These are phyloP conservation scores for Acanthisitta chloris DNA, from an alignment of 2,113 vertebrate species.

Conservation along the genomic window DNA sequence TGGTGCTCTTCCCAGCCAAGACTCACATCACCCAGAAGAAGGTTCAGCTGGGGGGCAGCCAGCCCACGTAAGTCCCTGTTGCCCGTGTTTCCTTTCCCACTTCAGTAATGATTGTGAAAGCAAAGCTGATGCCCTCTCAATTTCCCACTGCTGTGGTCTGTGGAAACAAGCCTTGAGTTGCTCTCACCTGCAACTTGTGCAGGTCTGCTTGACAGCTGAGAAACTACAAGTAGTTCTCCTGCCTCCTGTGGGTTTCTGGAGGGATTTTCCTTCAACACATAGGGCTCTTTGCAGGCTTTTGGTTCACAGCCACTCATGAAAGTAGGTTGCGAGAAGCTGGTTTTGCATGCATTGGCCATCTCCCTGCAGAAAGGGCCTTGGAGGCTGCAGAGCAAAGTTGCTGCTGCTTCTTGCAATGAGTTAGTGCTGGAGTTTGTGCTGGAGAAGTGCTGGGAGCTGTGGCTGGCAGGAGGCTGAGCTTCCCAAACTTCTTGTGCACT, in stretches of 20 bases:
- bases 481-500: background rate
- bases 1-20: background rate
- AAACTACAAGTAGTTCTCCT: background rate
- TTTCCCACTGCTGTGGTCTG: background rate
- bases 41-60: background rate
- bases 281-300: background rate
- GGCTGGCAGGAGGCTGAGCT: background rate
- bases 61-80: background rate
- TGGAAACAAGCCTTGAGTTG: background rate
- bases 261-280: background rate
- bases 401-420: background rate
- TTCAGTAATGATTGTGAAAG: background rate
- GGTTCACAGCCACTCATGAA: background rate
- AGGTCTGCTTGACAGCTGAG: background rate
- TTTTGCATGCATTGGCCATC: fast-evolving
- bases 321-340: background rate
- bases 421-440: background rate
- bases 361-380: background rate
- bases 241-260: background rate
- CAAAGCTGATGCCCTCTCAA: background rate
- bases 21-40: background rate
- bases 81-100: background rate
- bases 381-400: background rate
- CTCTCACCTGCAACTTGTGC: background rate
- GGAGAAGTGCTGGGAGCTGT: background rate